phyloP scores from a whole-genome alignment of 2,113 vertebrate species.

The Siniperca knerii region DNA sequence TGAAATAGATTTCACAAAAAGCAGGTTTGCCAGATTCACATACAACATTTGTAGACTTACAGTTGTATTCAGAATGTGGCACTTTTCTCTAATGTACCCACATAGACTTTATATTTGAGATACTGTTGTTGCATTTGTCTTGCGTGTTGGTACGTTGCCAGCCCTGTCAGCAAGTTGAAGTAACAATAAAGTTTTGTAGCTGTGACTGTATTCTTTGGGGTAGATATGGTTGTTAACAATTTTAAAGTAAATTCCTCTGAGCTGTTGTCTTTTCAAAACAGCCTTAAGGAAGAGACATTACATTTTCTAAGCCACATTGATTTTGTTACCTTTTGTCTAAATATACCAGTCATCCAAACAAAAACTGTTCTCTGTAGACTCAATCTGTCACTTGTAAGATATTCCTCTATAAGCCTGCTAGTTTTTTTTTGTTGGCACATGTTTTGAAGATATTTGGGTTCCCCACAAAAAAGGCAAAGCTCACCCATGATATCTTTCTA shows the following conservation, averaged over 20 bases:
- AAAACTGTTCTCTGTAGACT: conserved; percentile 38
- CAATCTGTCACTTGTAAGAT: conserved; percentile 33
- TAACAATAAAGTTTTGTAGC: background rate
- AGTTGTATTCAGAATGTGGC: background rate
- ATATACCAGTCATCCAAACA: conserved; percentile 27
- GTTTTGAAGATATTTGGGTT: conserved; percentile 31
- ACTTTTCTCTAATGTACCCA: background rate
- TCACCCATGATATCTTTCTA: background rate
- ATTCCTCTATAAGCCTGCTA: background rate
- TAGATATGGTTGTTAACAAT: background rate
- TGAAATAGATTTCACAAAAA: background rate
- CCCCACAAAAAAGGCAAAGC: background rate
- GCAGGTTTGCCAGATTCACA: background rate
- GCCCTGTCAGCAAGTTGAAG: background rate
- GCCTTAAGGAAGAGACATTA: conserved; percentile 22
- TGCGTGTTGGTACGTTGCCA: background rate
- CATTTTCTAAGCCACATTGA: conserved; percentile 25
- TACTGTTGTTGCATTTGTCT: background rate
- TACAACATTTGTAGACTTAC: background rate
- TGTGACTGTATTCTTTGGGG: background rate
- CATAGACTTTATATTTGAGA: background rate
- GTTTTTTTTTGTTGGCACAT: background rate
- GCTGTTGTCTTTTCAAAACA: conserved; percentile 42
- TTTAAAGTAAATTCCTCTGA: conserved; percentile 35
- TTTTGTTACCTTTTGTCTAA: conserved; percentile 42